Evolutionary conservation across 2,113 vertebrate genomes (phyloP).

Genomic region (Isurus oxyrinchus): DNA sequence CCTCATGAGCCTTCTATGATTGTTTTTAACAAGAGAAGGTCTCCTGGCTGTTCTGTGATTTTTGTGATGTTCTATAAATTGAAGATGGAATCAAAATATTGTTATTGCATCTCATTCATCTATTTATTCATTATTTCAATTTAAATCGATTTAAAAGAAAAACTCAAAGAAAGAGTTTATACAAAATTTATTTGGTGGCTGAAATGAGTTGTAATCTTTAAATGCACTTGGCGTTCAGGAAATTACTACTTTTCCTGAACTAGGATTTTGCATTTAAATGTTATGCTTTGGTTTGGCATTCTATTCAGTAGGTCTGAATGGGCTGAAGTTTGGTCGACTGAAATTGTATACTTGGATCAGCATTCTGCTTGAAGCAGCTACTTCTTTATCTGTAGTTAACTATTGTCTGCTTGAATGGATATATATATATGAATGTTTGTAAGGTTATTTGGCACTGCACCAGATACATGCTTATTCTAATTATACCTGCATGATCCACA

Average conservation of each 20-base stretch:
- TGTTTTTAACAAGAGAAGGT: not conserved
- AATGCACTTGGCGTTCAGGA: not conserved
- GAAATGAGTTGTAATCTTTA: not conserved
- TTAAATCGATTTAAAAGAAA: not conserved
- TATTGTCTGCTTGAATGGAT: constrained; percentile 2
- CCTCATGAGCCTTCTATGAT: not conserved
- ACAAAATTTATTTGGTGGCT: not conserved
- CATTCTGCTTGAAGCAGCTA: not conserved
- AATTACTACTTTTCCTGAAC: not conserved
- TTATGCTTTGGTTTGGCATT: not conserved
- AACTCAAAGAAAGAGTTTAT: not conserved
- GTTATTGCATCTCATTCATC: not conserved
- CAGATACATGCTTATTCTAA: not conserved
- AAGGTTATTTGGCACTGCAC: not conserved
- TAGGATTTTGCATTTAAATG: not conserved
- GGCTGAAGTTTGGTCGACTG: not conserved
- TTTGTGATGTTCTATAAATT: not conserved
- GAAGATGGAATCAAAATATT: not conserved
- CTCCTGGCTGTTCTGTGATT: not conserved
- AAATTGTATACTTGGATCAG: not conserved
- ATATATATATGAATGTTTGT: not conserved
- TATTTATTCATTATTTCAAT: not conserved
- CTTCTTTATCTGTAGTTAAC: not conserved
- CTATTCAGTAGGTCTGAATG: not conserved
- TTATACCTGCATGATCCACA: constrained; percentile 5